Evolutionary conservation across 2,113 vertebrate species (phyloP).

Genomic region (Campylomormyrus numenius): DNA sequence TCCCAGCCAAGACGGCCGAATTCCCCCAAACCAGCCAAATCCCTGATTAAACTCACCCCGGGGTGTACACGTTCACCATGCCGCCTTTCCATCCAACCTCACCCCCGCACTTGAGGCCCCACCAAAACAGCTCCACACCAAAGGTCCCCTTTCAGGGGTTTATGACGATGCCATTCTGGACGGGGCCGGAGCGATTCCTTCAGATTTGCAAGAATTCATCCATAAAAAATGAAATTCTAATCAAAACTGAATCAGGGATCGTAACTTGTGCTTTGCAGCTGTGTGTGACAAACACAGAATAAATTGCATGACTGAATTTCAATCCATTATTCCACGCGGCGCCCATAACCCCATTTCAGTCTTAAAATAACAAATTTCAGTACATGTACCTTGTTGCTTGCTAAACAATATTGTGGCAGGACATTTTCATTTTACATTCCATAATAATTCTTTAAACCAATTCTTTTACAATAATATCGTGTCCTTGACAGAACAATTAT

Average conservation of each 20-base stretch:
- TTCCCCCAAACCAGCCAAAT: conserved; percentile 6
- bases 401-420: not conserved
- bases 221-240: not conserved
- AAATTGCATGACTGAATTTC: not conserved
- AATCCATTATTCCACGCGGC: not conserved
- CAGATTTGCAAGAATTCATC: not conserved
- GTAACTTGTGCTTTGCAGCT: not conserved
- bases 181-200: not conserved
- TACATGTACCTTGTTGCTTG: not conserved
- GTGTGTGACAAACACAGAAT: not conserved
- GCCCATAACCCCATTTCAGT: not conserved
- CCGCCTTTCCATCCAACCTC: conserved; percentile 17
- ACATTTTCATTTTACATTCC: not conserved
- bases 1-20: not conserved
- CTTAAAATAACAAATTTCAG: conserved; percentile 12
- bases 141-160: not conserved
- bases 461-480: not conserved
- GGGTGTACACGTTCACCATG: not conserved
- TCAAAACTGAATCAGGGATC: not conserved
- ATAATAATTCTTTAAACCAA: not conserved
- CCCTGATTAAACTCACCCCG: conserved; percentile 17
- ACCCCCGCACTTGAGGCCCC: not conserved
- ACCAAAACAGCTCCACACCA: not conserved
- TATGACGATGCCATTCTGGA: not conserved
- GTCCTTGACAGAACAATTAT: conserved; percentile 22